Conservation (phyloP, 2,888 invertebrate genomes). For the Apocheima hispidaria region DNA sequence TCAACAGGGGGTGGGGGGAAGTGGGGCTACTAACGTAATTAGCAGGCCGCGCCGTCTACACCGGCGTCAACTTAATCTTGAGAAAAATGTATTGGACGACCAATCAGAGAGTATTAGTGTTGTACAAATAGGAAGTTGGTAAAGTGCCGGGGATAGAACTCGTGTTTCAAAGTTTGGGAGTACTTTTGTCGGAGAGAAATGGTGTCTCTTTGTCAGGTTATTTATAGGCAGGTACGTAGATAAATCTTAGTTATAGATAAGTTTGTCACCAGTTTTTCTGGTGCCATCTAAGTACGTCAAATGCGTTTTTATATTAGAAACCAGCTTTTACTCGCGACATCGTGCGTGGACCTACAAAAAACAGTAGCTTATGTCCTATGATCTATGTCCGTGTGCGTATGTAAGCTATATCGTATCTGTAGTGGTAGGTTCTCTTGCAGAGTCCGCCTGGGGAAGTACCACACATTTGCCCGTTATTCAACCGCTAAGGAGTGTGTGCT, state of each 20-base stretch:
- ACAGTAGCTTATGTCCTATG: no score
- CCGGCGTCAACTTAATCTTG: conserved; percentile 66
- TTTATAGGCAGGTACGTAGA: conserved; percentile 32
- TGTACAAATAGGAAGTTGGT: conserved; percentile 49
- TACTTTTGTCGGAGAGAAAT: conserved; percentile 36
- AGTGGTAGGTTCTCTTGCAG: no score
- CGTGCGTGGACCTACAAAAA: no score
- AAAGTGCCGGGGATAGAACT: conserved; percentile 47
- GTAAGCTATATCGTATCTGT: no score
- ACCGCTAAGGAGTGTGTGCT: no score
- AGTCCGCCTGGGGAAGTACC: no score
- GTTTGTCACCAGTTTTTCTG: conserved; percentile 11
- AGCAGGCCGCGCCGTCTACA: conserved; percentile 69
- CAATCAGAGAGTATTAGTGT: conserved; percentile 59
- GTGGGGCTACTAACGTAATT: conserved; percentile 79
- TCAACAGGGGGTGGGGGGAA: conserved; percentile 59
- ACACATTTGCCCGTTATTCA: no score
- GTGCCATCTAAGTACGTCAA: neutral
- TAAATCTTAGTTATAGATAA: conserved; percentile 32
- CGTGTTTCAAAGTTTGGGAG: conserved; percentile 42
- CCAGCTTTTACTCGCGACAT: no score
- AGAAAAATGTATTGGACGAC: conserved; percentile 61
- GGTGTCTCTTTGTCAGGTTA: conserved; percentile 30
- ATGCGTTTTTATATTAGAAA: no score
- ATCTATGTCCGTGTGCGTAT: no score